These are phyloP conservation scores for Anser cygnoides DNA, from an alignment of 2,113 vertebrate genomes.

Conservation along the genomic window DNA sequence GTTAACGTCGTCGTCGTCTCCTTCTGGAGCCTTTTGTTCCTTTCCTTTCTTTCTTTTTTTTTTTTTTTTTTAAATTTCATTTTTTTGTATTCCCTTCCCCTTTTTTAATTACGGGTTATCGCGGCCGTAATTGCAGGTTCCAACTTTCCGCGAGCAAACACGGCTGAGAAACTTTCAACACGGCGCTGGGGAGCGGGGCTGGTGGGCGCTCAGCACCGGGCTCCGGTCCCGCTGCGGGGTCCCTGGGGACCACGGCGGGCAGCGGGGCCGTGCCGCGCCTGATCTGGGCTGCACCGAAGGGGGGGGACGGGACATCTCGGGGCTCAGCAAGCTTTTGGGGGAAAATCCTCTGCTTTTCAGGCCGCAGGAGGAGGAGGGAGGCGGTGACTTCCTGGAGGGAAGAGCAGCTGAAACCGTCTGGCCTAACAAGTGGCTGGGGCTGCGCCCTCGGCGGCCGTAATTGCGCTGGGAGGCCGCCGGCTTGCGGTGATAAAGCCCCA, in stretches of 20 bases:
- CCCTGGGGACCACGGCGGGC: not conserved
- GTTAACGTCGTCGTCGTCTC: not conserved
- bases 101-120: slow-evolving; percentile 63
- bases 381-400: not conserved
- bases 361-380: not conserved
- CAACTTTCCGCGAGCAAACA: slow-evolving; percentile 17
- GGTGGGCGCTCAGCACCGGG: not conserved
- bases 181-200: not conserved
- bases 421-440: not conserved
- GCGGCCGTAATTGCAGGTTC: slow-evolving; percentile 64
- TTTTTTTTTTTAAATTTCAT: not conserved
- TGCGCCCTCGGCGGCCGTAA: not conserved
- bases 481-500: slow-evolving; percentile 50
- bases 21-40: slow-evolving; percentile 27
- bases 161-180: slow-evolving; percentile 49
- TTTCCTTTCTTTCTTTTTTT: not conserved
- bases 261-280: not conserved
- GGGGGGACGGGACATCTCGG: not conserved
- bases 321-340: not conserved
- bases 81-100: not conserved
- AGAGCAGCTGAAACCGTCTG: not conserved
- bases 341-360: not conserved
- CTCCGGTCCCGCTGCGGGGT: not conserved
- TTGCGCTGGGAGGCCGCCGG: not conserved
- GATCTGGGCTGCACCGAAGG: not conserved